Evolutionary conservation across 1,140 invertebrate species (phyloP), one percentile per base, ranked within the genome.

Genomic region (Physella acuta): DNA sequence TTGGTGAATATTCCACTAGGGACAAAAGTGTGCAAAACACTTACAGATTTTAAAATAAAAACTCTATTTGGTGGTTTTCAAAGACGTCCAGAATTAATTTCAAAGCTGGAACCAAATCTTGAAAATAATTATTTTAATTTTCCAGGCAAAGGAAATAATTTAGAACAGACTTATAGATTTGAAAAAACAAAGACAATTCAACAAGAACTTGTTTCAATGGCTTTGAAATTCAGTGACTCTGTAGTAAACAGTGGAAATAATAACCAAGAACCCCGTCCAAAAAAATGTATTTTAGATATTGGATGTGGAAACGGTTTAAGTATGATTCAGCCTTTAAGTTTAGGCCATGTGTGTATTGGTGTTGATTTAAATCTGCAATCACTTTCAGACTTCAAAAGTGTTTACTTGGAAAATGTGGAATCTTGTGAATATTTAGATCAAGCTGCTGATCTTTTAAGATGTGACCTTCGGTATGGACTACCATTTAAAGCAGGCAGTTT

Each of bases 241-340:
- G 24, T 3, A 4, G 52, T 2, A 11, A 62, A 70, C 20, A 39
- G n/a, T n/a, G n/a, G n/a, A n/a, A n/a, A n/a, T n/a, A n/a, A n/a
- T n/a, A n/a, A n/a, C n/a, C n/a, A n/a, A n/a, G n/a, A n/a, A n/a
- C n/a, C n/a, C n/a, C n/a, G n/a, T n/a, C n/a, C n/a, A n/a, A n/a
- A n/a, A n/a, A n/a, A n/a, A n/a, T n/a, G n/a, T n/a, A 39, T 75
- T 49, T 30, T 75, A 31, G 74, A 75, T 53, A 64, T 75, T 37
- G 74, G 74, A 30, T 75, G 74, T 67, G 74, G 74, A 14, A 58
- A 58, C 26, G 71, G 74, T 24, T 51, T 56, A 16, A 71, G 72
- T 53, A 60, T 64, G 2, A 39, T 17, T 1, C 17, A 33, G 4
- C 52, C 55, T 1, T 2, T 33, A 3, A 37, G 39, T 5, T 58